Evolutionary conservation across 2,113 vertebrate genomes (phyloP), one percentile per base, ranked within the genome.

Genomic region (Pteruthius melanotis): DNA sequence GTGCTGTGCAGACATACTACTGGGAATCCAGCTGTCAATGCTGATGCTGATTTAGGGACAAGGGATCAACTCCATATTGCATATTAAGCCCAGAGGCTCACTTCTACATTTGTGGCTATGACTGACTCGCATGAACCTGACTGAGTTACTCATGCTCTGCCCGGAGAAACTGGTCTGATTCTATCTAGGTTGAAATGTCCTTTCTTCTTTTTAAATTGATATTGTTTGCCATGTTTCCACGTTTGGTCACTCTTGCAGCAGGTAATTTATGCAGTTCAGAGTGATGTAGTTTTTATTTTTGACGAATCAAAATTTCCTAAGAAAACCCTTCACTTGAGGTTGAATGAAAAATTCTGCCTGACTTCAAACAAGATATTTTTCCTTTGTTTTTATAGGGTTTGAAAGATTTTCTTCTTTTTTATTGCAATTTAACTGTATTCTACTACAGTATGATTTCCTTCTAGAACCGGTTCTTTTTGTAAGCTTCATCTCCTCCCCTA

Each of bases 81-180:
- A 65, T 60, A 71, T 56, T 61, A 93, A 94, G 92, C 85, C 86
- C 83, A 90, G 82, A 83, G 76, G 83, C 79, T 91, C 60, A 40
- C 71, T 93, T 81, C 76, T 95, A 35, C 92, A 77, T 96, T 93
- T 92, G 92, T 88, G 76, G 50, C 68, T 94, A 33, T 78, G 85
- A 90, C 59, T 96, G 85, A 75, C 72, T 95, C 0, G 0, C 14
- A 2, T 88, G 83, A 89, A 71, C 90, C 76, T 93, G 82, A 87
- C 74, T 84, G 68, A 90, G 76, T 87, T 89, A 89, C 64, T 90
- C 69, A 47, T 74, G 76, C 22, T 81, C 56, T 89, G 89, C 72
- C 89, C 0, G 4, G 52, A 89, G 94, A 97, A 95, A 86, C 37
- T 4, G 21, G 11, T 86, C 86, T 66, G 27, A 75, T 70, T 47